Percentiles rank a stretch among this genome's conserved stretches.
Evolutionary conservation across 2,797 vertebrate species (phyloP).

Genomic region (Pipistrellus pygmaeus): DNA sequence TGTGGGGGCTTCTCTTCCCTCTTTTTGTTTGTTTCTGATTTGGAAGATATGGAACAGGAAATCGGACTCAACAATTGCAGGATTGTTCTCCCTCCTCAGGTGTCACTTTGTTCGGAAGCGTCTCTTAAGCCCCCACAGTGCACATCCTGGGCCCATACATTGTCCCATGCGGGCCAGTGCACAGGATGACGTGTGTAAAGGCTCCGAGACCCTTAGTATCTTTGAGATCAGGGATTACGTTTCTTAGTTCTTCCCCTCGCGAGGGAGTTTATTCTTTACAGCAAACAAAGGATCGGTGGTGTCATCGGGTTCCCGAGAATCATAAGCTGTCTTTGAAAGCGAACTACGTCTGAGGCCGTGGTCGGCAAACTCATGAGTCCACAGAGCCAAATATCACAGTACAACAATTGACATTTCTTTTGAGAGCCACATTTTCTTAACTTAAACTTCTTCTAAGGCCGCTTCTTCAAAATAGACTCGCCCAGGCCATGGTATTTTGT

Average conservation of each 20-base stretch:
- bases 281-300: background rate
- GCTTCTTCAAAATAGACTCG: too few species aligned
- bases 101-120: slow-evolving; percentile 59
- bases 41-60: background rate
- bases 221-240: slow-evolving; percentile 33
- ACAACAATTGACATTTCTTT: too few species aligned
- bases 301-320: background rate
- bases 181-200: background rate
- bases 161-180: background rate
- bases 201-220: background rate
- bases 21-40: background rate
- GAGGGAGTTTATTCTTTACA: slow-evolving; percentile 38
- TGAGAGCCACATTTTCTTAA: too few species aligned
- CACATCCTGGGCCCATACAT: background rate
- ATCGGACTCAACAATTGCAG: background rate
- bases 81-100: slow-evolving; percentile 61
- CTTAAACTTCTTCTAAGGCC: too few species aligned
- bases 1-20: background rate
- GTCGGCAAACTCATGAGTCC: too few species aligned
- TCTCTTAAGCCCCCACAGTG: background rate
- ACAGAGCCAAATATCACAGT: too few species aligned
- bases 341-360: background rate
- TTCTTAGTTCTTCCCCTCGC: background rate
- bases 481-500: too few species aligned
- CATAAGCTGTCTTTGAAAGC: background rate